Evolutionary conservation across 2,113 vertebrate species (phyloP).

Genomic region (Formicarius rufipectus): DNA sequence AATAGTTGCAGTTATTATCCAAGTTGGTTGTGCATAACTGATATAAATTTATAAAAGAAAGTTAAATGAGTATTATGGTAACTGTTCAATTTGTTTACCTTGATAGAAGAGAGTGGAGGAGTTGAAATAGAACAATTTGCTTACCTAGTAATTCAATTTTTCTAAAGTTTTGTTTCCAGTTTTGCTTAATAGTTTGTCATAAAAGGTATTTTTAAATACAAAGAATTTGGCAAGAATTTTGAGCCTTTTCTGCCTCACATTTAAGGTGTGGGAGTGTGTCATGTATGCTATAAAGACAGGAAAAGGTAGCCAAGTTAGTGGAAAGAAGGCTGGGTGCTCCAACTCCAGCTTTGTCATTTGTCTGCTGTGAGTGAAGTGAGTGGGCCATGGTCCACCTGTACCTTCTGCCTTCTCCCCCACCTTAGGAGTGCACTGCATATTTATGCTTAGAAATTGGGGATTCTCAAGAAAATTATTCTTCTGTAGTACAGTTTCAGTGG

Average conservation of each 20-base stretch:
- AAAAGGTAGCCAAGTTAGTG: neutral
- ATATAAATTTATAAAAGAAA: neutral
- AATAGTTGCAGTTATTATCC: neutral
- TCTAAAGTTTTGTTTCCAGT: neutral
- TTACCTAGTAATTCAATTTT: neutral
- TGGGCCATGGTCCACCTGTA: accelerated
- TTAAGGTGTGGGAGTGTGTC: neutral
- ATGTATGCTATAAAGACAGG: accelerated
- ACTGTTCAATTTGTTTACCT: neutral
- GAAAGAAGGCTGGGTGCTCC: neutral
- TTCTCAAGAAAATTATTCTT: accelerated
- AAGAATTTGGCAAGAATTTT: neutral
- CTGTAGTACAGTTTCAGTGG: neutral
- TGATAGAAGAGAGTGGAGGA: neutral
- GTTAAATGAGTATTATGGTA: neutral
- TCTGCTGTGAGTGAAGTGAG: neutral
- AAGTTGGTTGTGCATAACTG: neutral
- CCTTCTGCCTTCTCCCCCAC: neutral
- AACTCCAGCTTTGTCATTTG: neutral
- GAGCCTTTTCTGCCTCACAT: neutral
- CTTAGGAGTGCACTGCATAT: accelerated
- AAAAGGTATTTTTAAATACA: neutral
- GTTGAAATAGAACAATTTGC: neutral
- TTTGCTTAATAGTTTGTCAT: neutral
- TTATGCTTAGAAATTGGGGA: neutral